These are phyloP conservation scores for Phrynocephalus guinanensis DNA, from an alignment of 2,797 vertebrate species.

Conservation along the genomic window DNA sequence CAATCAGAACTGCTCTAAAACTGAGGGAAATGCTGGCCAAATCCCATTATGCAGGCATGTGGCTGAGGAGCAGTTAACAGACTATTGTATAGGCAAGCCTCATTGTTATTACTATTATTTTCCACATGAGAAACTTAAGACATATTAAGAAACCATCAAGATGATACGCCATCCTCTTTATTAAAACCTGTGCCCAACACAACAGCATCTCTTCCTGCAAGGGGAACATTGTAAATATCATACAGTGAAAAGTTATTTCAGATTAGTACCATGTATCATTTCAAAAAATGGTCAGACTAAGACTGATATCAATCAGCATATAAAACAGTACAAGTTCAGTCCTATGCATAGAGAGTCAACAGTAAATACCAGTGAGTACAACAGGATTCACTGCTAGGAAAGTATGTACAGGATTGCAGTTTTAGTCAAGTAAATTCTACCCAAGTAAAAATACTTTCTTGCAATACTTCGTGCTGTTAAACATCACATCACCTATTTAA, in stretches of 20 bases:
- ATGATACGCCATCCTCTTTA: not conserved
- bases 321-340: not conserved
- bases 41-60: constrained; percentile 26
- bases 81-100: not conserved
- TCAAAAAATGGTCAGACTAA: constrained; percentile 1
- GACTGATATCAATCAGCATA: constrained; percentile 29
- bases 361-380: not conserved
- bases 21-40: constrained; percentile 3
- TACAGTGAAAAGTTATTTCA: constrained; percentile 3
- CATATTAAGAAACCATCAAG: constrained; percentile 1
- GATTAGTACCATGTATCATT: not conserved
- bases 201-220: constrained; percentile 36
- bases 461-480: constrained; percentile 31
- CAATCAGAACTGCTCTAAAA: not conserved
- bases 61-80: not conserved
- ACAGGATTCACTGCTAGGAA: not conserved
- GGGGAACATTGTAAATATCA: not conserved
- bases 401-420: not conserved
- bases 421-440: constrained; percentile 11
- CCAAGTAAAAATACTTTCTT: not conserved
- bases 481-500: too few species aligned
- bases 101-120: not conserved
- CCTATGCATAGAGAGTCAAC: not conserved
- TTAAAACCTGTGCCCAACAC: constrained; percentile 6
- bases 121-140: not conserved